Evolutionary conservation across 2,113 vertebrate genomes (phyloP).

Genomic region (Phyllopteryx taeniolatus): DNA sequence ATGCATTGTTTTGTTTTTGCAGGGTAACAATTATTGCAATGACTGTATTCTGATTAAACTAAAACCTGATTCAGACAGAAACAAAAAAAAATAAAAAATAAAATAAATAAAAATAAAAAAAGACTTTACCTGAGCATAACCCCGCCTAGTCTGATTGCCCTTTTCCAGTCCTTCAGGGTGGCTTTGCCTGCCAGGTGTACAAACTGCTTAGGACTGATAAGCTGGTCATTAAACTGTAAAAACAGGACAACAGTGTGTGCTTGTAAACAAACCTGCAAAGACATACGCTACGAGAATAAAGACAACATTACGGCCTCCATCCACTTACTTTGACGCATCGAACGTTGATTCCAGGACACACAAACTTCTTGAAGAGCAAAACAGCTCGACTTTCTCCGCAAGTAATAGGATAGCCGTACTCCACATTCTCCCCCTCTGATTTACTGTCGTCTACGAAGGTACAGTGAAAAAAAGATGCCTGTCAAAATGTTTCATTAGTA

Average conservation of each 20-base stretch:
- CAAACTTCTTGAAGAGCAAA: conserved; percentile 93
- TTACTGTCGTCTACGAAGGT: conserved; percentile 73
- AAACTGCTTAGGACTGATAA: conserved; percentile 95
- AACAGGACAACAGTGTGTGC: conserved; percentile 17
- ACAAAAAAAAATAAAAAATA: background rate
- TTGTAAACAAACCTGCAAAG: background rate
- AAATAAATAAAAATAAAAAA: background rate
- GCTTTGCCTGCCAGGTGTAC: conserved; percentile 93
- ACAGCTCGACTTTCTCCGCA: conserved; percentile 91
- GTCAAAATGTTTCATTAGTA: no score
- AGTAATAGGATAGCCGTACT: conserved; percentile 92
- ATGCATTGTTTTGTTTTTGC: background rate
- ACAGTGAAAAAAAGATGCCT: background rate
- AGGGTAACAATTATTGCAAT: background rate
- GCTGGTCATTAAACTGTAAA: conserved; percentile 87
- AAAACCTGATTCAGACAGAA: background rate
- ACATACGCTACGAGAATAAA: background rate
- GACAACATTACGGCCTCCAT: background rate
- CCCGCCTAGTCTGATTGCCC: conserved; percentile 91
- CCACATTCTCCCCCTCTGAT: conserved; percentile 80
- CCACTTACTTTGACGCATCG: conserved; percentile 87
- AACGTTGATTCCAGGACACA: conserved; percentile 93
- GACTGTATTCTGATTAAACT: background rate
- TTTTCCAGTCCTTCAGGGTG: conserved; percentile 95
- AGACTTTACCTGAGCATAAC: conserved; percentile 89